These are phyloP conservation scores for Hyla sarda DNA, from an alignment of 2,113 vertebrate species.

Conservation along the genomic window DNA sequence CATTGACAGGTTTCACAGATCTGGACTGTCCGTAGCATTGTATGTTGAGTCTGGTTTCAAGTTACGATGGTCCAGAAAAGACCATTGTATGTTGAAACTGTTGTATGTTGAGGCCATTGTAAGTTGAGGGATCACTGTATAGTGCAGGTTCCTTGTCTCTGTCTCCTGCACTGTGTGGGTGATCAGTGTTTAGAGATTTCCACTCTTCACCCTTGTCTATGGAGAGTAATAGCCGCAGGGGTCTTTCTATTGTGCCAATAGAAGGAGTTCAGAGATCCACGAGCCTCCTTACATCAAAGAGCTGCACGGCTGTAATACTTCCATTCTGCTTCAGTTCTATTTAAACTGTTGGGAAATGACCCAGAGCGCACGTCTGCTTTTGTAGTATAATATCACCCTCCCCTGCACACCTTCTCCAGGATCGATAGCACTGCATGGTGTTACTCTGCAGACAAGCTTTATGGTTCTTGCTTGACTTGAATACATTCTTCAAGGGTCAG, in stretches of 20 bases:
- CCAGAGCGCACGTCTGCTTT: background rate
- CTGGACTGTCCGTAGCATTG: too few species aligned
- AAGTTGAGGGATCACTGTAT: too few species aligned
- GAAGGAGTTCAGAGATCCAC: background rate
- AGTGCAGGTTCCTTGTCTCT: background rate
- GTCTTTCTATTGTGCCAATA: background rate
- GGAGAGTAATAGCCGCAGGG: constrained; percentile 15
- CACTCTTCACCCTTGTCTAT: background rate
- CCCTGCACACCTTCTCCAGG: background rate
- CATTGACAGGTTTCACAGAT: too few species aligned
- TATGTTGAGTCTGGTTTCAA: too few species aligned
- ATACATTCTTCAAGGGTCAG: background rate
- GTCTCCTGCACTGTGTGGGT: too few species aligned
- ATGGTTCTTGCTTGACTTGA: background rate
- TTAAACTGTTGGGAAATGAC: constrained; percentile 15
- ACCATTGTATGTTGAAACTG: too few species aligned
- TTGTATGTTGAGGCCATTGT: too few species aligned
- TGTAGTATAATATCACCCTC: background rate
- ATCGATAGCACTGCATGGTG: background rate
- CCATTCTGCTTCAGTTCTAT: background rate
- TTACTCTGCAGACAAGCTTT: background rate
- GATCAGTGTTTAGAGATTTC: too few species aligned
- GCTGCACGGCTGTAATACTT: background rate
- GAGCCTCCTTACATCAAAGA: background rate
- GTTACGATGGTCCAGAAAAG: too few species aligned